These are phyloP conservation scores for Drymodes brunneopygia DNA, from an alignment of 2,113 vertebrate species.

Conservation along the genomic window DNA sequence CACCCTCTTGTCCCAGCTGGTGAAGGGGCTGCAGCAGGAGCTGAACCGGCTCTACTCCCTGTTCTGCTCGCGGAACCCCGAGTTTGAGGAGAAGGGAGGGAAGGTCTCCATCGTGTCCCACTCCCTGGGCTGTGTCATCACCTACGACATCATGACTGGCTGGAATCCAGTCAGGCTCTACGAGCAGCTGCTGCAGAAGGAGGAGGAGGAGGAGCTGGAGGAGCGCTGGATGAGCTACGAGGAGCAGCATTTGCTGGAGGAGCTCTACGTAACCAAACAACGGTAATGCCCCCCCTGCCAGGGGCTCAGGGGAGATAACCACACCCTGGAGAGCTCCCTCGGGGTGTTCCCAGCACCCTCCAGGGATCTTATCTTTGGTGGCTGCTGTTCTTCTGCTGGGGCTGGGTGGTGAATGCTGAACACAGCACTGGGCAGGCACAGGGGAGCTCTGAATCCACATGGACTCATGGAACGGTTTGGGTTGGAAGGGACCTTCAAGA, in stretches of 20 bases:
- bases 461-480: neutral
- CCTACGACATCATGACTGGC: slow-evolving; percentile 97
- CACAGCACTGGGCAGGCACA: neutral
- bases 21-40: slow-evolving; percentile 93
- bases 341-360: neutral
- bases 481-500: neutral
- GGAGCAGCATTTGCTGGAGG: slow-evolving; percentile 84
- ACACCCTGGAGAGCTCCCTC: neutral
- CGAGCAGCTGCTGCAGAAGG: slow-evolving; percentile 84
- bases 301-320: neutral
- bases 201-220: slow-evolving; percentile 84
- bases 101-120: slow-evolving; percentile 97
- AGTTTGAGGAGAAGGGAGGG: slow-evolving; percentile 90
- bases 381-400: neutral
- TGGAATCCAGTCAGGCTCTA: slow-evolving; percentile 94
- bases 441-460: neutral
- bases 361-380: neutral
- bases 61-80: slow-evolving; percentile 96
- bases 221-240: slow-evolving; percentile 83
- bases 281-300: slow-evolving; percentile 67
- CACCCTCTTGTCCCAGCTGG: slow-evolving; percentile 76
- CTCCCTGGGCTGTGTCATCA: slow-evolving; percentile 95
- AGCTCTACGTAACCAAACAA: slow-evolving; percentile 82
- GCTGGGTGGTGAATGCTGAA: neutral
- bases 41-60: slow-evolving; percentile 91